Conservation (phyloP, 2,888 invertebrate genomes). For the Caenorhabditis parvicauda region DNA sequence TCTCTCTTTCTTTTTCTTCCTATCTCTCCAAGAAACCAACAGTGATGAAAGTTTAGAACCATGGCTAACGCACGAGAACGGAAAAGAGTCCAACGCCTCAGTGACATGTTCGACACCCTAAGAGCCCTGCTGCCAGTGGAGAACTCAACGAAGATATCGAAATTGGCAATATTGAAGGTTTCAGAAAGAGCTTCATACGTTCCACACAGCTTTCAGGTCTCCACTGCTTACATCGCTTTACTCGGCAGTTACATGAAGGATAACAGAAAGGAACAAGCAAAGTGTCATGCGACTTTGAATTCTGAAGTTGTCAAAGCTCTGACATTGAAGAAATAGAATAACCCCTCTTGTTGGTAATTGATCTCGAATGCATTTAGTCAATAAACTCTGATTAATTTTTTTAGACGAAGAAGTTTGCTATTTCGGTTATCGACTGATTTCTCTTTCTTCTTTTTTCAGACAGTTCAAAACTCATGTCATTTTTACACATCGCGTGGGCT, state of each 20-base stretch:
- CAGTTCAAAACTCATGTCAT: too few species aligned
- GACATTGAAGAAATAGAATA: not conserved
- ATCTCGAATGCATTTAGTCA: not conserved
- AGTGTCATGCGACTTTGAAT: conserved; percentile 1
- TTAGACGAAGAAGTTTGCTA: not conserved
- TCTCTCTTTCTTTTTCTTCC: conserved; percentile 3
- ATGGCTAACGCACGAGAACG: conserved; percentile 27
- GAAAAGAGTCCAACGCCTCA: conserved; percentile 23
- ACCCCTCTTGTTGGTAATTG: not conserved
- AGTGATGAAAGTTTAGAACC: too few species aligned
- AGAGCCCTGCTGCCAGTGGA: conserved; percentile 12
- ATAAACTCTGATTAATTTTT: conserved; percentile 3
- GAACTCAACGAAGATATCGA: conserved; percentile 16
- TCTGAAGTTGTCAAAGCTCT: too few species aligned
- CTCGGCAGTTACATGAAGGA: conserved; percentile 11
- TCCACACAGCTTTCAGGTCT: too few species aligned
- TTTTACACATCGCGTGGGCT: too few species aligned
- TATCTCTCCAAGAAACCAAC: not conserved
- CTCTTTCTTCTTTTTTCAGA: conserved; percentile 10
- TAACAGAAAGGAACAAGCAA: conserved; percentile 4
- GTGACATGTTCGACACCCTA: conserved; percentile 19
- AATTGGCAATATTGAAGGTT: conserved; percentile 20
- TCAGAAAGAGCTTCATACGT: too few species aligned
- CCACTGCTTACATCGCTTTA: conserved; percentile 21
- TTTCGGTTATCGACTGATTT: conserved; percentile 2